Percentiles rank a stretch among this genome's conserved stretches.
These are phyloP conservation scores for Sitodiplosis mosellana DNA, from an alignment of 1,140 invertebrate species.

Conservation along the genomic window DNA sequence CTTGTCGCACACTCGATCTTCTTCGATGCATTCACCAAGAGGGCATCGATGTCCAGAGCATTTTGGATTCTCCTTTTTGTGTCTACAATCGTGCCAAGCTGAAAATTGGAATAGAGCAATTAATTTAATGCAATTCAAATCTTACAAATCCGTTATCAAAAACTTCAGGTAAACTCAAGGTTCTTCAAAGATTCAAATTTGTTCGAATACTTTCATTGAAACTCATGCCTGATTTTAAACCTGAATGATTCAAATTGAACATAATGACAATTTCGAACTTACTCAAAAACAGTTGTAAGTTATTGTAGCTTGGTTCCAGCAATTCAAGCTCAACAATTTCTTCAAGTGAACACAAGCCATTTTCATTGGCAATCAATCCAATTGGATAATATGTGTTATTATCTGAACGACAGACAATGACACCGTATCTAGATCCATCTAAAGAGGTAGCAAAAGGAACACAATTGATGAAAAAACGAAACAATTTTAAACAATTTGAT, in stretches of 20 bases:
- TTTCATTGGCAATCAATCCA: not conserved
- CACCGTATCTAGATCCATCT: not conserved
- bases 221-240: no score
- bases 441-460: not conserved
- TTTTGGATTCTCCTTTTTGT: slow-evolving; percentile 6
- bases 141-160: no score
- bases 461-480: not conserved
- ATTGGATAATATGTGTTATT: not conserved
- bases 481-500: not conserved
- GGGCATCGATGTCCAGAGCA: slow-evolving; percentile 39
- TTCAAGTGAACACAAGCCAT: not conserved
- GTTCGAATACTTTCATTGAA: no score
- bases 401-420: not conserved
- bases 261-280: no score
- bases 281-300: not conserved
- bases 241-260: no score
- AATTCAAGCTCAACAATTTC: not conserved
- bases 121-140: no score
- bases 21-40: slow-evolving; percentile 46
- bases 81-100: not conserved
- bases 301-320: not conserved
- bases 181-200: no score
- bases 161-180: no score
- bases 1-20: slow-evolving; percentile 45
- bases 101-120: not conserved